Percentiles rank a stretch among this genome's conserved stretches.
These are phyloP conservation scores for Aporophyla lueneburgensis DNA, from an alignment of 2,888 invertebrate genomes.

Conservation along the genomic window DNA sequence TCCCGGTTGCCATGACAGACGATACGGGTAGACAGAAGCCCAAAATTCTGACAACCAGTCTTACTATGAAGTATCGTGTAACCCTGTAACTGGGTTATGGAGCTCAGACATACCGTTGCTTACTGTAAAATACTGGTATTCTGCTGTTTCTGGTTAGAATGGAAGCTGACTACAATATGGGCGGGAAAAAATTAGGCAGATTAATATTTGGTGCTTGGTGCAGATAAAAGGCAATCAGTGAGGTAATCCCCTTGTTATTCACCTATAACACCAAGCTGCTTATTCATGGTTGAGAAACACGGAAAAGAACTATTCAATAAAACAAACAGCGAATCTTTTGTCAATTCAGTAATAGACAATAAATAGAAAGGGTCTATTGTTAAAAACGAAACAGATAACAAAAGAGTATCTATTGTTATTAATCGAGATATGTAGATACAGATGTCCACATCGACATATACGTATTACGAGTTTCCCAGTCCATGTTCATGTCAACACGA, in stretches of 20 bases:
- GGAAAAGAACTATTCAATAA: neutral
- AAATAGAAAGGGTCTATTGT: neutral
- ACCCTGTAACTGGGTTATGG: too few relatives aligned
- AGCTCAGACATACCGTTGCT: too few relatives aligned
- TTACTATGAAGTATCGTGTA: too few relatives aligned
- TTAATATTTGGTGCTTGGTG: neutral
- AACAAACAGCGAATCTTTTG: neutral
- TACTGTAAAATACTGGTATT: too few relatives aligned
- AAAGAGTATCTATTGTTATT: neutral
- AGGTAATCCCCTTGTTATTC: neutral
- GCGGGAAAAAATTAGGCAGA: neutral
- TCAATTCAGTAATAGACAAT: neutral
- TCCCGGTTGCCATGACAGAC: too few relatives aligned
- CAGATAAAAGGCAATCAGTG: neutral
- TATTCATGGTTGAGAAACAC: neutral
- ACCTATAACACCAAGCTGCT: neutral
- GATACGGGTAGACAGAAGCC: too few relatives aligned
- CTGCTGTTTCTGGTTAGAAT: too few relatives aligned
- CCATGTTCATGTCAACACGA: neutral
- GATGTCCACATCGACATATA: too few relatives aligned
- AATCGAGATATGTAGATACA: neutral
- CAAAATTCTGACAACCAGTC: too few relatives aligned
- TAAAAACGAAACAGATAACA: neutral
- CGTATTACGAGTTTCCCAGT: slow-evolving; percentile 2
- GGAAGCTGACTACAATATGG: neutral